A percentile compares a stretch with the other conserved stretches of the same genome.
Conservation (phyloP, 1,140 invertebrate species). For the Rhagoletis pomonella region DNA sequence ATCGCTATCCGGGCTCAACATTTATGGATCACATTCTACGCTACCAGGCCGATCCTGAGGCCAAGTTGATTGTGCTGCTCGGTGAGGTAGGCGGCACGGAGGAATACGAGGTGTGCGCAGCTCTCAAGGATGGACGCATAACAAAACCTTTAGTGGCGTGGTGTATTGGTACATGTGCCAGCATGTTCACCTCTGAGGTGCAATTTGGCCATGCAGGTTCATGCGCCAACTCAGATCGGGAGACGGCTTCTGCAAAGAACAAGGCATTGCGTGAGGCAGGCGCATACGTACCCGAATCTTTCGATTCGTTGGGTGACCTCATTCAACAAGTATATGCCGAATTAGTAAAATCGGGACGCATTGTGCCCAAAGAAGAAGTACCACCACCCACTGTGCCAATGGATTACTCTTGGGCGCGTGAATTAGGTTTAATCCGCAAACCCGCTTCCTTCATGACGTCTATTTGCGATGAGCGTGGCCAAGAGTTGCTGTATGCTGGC, state of each 20-base stretch:
- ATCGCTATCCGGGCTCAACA: constrained; percentile 97
- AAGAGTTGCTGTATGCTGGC: constrained; percentile 98
- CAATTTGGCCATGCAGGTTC: constrained; percentile 99
- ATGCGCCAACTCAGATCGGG: constrained; percentile 95
- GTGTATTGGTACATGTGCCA: constrained; percentile 96
- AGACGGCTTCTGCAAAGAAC: constrained; percentile 97
- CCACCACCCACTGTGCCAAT: constrained; percentile 99
- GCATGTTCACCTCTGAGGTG: constrained; percentile 98
- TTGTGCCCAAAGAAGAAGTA: constrained; percentile 91
- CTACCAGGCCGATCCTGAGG: constrained; percentile 83
- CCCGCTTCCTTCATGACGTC: constrained; percentile 99
- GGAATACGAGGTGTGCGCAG: constrained; percentile 97
- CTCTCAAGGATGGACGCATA: constrained; percentile 86
- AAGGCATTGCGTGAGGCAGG: constrained; percentile 87
- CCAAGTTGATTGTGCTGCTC: constrained; percentile 96
- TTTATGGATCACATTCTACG: constrained; percentile 98
- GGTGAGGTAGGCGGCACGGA: constrained; percentile 99
- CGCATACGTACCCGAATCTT: constrained; percentile 92
- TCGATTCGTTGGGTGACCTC: constrained; percentile 89
- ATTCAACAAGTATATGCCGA: constrained; percentile 85
- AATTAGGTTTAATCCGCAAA: constrained; percentile 97
- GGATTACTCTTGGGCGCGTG: constrained; percentile 99
- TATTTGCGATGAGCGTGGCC: constrained; percentile 99
- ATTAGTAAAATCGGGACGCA: constrained; percentile 87
- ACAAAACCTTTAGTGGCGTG: constrained; percentile 98